phyloP scores from a whole-genome alignment of 2,888 invertebrate species.

The Drosophila koepferae region DNA sequence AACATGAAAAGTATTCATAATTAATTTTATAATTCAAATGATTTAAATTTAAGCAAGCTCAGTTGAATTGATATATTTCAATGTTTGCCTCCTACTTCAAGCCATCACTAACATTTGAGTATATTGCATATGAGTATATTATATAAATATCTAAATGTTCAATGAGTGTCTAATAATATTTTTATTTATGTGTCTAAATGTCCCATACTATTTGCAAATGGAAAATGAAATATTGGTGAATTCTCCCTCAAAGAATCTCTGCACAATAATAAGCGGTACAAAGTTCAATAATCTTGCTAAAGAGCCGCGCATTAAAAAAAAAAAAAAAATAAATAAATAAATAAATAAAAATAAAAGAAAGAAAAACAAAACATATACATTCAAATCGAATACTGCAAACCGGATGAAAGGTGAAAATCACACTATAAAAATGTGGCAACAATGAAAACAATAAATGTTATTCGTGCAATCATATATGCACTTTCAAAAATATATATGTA shows the following conservation, averaged over 20 bases:
- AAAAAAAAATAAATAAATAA: neutral
- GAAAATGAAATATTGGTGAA: neutral
- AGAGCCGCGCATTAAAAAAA: neutral
- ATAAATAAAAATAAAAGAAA: neutral
- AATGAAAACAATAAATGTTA: no score
- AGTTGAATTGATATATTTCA: neutral
- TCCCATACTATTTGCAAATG: conserved; percentile 17
- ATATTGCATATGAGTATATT: neutral
- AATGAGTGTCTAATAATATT: conserved; percentile 12
- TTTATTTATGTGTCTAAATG: conserved; percentile 7
- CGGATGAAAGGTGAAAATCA: no score
- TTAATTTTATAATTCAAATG: neutral
- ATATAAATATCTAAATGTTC: neutral
- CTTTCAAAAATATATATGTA: no score
- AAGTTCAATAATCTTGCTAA: conserved; percentile 4
- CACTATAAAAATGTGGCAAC: no score
- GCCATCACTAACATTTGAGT: neutral
- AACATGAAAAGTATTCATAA: neutral
- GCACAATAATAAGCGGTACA: conserved; percentile 27
- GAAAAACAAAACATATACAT: no score
- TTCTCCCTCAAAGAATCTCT: neutral
- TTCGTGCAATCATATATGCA: no score
- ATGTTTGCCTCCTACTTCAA: neutral
- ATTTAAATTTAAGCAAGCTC: neutral
- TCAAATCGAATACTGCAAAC: no score